Percentiles rank a stretch among this genome's conserved stretches.
phyloP scores from a whole-genome alignment of 53 echinoderm and acorn worm genomes.

The Henricia sp. region DNA sequence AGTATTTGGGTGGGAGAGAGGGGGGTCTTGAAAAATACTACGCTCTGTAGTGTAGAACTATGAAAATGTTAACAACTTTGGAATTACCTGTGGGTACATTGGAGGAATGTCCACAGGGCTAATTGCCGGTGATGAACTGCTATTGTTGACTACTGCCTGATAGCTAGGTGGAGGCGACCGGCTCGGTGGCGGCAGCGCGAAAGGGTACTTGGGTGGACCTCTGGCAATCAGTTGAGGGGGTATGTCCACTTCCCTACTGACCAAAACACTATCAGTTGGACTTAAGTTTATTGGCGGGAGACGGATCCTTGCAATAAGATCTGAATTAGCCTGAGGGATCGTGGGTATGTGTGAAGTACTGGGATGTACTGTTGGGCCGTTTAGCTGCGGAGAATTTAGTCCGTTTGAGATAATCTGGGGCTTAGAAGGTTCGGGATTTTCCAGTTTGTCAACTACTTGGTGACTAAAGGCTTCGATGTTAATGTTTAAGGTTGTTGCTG shows the following conservation, averaged over 20 bases:
- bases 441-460: constrained; percentile 52
- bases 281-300: constrained; percentile 65
- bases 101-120: constrained; percentile 69
- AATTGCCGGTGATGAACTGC: constrained; percentile 2
- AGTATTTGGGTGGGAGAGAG: no score
- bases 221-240: neutral
- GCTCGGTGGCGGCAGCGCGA: constrained; percentile 11
- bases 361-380: constrained; percentile 14
- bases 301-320: constrained; percentile 57
- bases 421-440: constrained; percentile 19
- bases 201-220: neutral
- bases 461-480: constrained; percentile 31
- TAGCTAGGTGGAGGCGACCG: constrained; percentile 69
- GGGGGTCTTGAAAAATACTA: no score
- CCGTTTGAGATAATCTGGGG: neutral
- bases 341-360: neutral
- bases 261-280: neutral
- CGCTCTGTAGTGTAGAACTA: no score
- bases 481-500: neutral
- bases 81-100: constrained; percentile 75
- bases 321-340: constrained; percentile 33
- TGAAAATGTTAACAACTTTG: no score
- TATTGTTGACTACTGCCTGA: constrained; percentile 4
- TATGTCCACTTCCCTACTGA: neutral
- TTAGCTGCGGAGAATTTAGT: constrained; percentile 30